Conservation (phyloP, 2,113 vertebrate species). For the Gymnogyps californianus region DNA sequence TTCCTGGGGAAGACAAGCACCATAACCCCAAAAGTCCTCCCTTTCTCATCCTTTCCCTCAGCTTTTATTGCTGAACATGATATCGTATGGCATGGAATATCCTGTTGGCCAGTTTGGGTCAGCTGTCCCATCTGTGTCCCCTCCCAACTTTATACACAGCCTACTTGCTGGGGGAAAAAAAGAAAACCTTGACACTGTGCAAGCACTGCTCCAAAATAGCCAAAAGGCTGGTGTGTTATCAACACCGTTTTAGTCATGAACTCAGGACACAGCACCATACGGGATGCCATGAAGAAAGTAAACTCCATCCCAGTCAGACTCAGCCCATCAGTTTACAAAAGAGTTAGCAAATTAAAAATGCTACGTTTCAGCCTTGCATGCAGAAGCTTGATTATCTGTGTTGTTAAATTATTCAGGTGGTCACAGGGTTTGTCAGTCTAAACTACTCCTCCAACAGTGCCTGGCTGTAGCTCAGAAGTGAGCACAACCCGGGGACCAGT, state of each 20-base stretch:
- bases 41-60: neutral
- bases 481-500: neutral
- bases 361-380: neutral
- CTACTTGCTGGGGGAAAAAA: rapidly evolving
- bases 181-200: neutral
- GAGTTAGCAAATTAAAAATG: neutral
- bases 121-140: neutral
- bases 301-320: neutral
- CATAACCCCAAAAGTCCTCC: neutral
- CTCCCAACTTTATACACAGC: neutral
- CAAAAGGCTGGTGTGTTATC: neutral
- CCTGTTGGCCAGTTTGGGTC: neutral
- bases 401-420: neutral
- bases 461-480: neutral
- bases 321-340: neutral
- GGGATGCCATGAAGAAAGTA: neutral
- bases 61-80: neutral
- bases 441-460: neutral
- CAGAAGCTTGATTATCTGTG: neutral
- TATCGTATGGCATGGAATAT: neutral
- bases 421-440: neutral
- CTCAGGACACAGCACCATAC: neutral
- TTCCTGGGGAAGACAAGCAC: neutral
- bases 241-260: neutral
- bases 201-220: neutral